These are phyloP conservation scores for Paedocypris sp. DNA, from an alignment of 2,113 vertebrate genomes.

Conservation along the genomic window DNA sequence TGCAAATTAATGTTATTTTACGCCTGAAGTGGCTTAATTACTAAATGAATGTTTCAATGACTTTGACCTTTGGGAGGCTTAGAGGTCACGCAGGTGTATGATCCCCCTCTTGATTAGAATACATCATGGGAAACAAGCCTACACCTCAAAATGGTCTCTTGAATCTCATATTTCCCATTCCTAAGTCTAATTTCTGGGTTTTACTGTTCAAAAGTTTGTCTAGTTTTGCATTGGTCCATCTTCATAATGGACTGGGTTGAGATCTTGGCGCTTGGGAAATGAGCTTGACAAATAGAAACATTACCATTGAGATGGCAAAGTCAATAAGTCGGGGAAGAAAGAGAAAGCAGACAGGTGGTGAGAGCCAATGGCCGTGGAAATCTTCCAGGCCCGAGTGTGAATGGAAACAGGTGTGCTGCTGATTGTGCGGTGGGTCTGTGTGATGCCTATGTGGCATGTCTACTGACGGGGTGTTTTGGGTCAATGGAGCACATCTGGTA, in stretches of 20 bases:
- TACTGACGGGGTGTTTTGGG: constrained; percentile 72
- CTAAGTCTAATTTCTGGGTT: no score
- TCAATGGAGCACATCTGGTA: constrained; percentile 77
- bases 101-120: constrained; percentile 67
- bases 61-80: constrained; percentile 64
- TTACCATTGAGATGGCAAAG: background rate
- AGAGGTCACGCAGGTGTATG: constrained; percentile 67
- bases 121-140: constrained; percentile 61
- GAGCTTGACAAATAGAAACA: constrained; percentile 42
- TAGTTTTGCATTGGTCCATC: no score
- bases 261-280: constrained; percentile 46
- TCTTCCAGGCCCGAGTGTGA: constrained; percentile 51
- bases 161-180: constrained; percentile 42
- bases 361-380: constrained; percentile 44
- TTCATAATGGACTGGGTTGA: no score
- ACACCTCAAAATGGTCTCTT: constrained; percentile 51
- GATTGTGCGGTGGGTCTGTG: constrained; percentile 70
- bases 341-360: constrained; percentile 36
- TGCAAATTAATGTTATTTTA: constrained; percentile 72
- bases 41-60: constrained; percentile 77
- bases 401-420: constrained; percentile 70
- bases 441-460: constrained; percentile 68
- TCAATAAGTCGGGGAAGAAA: constrained; percentile 35
- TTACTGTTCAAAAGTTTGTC: no score
- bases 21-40: constrained; percentile 73